Evolutionary conservation across 1,140 invertebrate genomes (phyloP).

Genomic region (Cyrtorhinus lividipennis): DNA sequence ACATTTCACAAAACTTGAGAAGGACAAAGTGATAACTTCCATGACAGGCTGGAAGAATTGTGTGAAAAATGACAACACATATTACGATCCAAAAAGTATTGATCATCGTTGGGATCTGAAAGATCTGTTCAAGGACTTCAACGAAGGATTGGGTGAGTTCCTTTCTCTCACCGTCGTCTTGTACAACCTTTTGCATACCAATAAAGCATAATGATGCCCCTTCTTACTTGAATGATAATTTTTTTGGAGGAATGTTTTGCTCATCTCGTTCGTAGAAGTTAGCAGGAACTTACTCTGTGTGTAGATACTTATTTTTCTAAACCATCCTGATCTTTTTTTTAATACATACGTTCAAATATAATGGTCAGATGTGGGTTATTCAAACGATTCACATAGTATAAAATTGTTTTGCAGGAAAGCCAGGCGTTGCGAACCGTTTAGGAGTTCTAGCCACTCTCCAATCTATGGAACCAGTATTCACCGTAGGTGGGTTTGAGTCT

Average conservation of each 20-base stretch:
- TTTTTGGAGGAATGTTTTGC: too few relatives aligned
- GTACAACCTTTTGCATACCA: too few relatives aligned
- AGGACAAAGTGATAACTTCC: not conserved
- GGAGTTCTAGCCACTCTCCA: not conserved
- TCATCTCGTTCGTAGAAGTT: too few relatives aligned
- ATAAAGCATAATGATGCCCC: not conserved
- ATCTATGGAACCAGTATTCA: not conserved
- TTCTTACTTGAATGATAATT: not conserved
- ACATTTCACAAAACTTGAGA: not conserved
- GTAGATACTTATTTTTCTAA: too few relatives aligned
- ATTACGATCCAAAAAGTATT: too few relatives aligned
- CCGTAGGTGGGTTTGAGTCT: not conserved
- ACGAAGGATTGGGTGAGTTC: not conserved
- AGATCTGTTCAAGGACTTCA: not conserved
- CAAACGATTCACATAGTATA: too few relatives aligned
- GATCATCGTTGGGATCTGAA: not conserved
- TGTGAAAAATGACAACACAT: too few relatives aligned
- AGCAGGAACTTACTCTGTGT: too few relatives aligned
- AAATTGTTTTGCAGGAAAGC: not conserved
- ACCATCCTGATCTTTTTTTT: not conserved
- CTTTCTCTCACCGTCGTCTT: too few relatives aligned
- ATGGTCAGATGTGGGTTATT: too few relatives aligned
- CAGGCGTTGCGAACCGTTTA: not conserved
- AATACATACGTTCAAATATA: too few relatives aligned
- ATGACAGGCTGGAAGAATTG: not conserved